Evolutionary conservation across 2,113 vertebrate genomes (phyloP), one percentile per base, ranked within the genome.

Genomic region (Perognathus longimembris): DNA sequence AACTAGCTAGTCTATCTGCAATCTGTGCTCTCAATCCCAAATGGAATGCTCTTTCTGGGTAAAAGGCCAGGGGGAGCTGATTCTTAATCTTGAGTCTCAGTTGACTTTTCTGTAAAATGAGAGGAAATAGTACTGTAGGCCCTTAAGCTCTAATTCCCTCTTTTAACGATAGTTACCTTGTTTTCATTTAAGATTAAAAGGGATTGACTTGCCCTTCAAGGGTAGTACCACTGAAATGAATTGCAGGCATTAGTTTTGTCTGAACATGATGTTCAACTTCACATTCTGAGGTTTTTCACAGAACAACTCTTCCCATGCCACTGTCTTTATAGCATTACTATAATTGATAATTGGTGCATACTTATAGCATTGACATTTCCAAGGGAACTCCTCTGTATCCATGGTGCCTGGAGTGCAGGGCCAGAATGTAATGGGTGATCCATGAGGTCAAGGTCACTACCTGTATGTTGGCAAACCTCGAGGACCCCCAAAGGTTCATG

Each of bases 401-500:
- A 8, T 17, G 88, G 67, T 36, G 22, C 73, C 18, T 57, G 80
- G 34, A 91, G 85, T 8, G 82, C 84, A 8, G 77, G 8, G 22
- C 59, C 50, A 38, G 81, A 28, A 1, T 89, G 85, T 8, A 90
- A 42, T 0, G 96, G 97, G 10, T 97, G 98, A 75, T 98, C 98
- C 0, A 95, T 90, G 95, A 97, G 42, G 96, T 85, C 50, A 96
- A 92, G 0, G 85, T 69, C 1, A 57, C 89, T 92, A 2, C 97
- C 96, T 69, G 95, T 96, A 93, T 96, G 88, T 92, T 93, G 97
- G 80, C 96, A 98, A 26, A 94, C 7, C n/a, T 94, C 90, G 38
- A 98, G 94, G 82, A 93, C 45, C 75, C 36, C 80, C 4, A 91
- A 97, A 3, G 98, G 79, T 1, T 97, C 97, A 21, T 97, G 97